phyloP scores from a whole-genome alignment of 1,140 invertebrate genomes.

The Rhizoglyphus robini region DNA sequence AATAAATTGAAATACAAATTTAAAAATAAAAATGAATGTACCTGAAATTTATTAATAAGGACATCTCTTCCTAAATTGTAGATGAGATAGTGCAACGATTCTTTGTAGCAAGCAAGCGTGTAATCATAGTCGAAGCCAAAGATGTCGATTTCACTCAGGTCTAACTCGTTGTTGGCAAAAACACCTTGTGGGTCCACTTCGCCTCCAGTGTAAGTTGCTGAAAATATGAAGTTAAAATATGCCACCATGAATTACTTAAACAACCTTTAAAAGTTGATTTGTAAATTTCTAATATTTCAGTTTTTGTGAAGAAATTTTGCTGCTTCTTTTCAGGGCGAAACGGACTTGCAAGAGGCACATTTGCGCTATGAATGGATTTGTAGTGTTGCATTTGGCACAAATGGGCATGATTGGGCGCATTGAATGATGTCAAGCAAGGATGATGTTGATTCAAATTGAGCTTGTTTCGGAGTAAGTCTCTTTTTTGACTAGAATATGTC shows the following conservation, averaged over 20 bases:
- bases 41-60: conserved; percentile 74
- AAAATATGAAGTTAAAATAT: background rate
- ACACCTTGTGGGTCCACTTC: conserved; percentile 62
- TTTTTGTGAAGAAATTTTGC: conserved; percentile 13
- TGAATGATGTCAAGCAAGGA: too few species aligned
- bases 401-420: too few species aligned
- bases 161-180: conserved; percentile 93
- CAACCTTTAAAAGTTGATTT: conserved; percentile 15
- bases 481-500: background rate
- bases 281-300: conserved; percentile 13
- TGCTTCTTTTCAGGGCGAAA: background rate
- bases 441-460: too few species aligned
- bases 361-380: background rate
- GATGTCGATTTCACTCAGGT: conserved; percentile 75
- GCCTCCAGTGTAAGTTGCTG: conserved; percentile 4
- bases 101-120: conserved; percentile 88
- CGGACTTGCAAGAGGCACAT: background rate
- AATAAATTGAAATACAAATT: background rate
- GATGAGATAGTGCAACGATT: conserved; percentile 71
- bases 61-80: conserved; percentile 77
- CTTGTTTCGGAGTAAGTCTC: too few species aligned
- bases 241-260: background rate
- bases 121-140: conserved; percentile 99
- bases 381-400: background rate
- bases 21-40: conserved; percentile 33